Base-by-base conservation (phyloP, 2,888 invertebrate species). In the Rhodophaea formosa region DNA sequence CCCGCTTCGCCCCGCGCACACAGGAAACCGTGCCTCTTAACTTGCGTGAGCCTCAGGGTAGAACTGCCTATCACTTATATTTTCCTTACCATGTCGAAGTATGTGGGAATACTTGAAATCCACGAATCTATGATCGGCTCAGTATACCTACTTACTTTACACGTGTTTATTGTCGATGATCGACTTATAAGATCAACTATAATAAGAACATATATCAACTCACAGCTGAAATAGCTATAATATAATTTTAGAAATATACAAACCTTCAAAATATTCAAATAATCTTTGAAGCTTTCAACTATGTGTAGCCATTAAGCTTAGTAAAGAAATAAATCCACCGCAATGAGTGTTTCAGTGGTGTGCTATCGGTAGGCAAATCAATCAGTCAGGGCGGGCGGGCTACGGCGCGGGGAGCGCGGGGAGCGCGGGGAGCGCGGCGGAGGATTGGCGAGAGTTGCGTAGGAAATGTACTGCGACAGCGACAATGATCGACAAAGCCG, bases 401-500 rank as follows among this genome's bases (percentile, higher is more conserved):
- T 23, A 5, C 32, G 53, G 49, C 15, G 39, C 43, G 53, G 14
- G 47, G 53, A 17, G 53, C n/a, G n/a, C n/a, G n/a, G n/a, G 15
- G 35, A 10, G 54, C n/a, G n/a, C 44, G 53, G 30, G 30, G 32
- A 12, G 44, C 44, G 30, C 5, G 23, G 30, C 30, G 15, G 35
- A 10, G 54, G n/a, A 53, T 51, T 51, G 51, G 51, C 51, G 51
- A 35, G 51, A 51, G 51, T 51, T 6, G 15, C 17, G 39, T 15
- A 30, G 60, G 61, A 61, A 65, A 66, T 66, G 65, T 67, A 64
- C 60, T 55, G 55, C 63, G 62, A 72, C 71, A 67, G 52, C 64
- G 63, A 73, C 71, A 69, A 69, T 70, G 70, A 59, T 67, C 60
- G 60, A 57, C 53, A 51, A 44, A 30, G 61, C 61, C 64, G 71